phyloP scores from a whole-genome alignment of 2,113 vertebrate species.

The Bubo blakistoni region DNA sequence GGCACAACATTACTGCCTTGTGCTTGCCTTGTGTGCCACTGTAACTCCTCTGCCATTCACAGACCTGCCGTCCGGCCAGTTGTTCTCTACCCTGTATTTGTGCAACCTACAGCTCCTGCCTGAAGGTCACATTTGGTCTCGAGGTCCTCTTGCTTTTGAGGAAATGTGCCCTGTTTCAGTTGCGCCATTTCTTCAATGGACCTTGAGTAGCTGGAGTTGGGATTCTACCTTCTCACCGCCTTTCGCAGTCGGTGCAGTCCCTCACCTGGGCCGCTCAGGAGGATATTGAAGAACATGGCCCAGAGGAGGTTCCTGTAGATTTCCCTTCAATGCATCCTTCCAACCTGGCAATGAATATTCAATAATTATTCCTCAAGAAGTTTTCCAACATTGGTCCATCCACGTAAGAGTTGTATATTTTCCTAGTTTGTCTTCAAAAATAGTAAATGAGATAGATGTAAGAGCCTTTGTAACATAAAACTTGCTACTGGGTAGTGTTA shows the following conservation, averaged over 20 bases:
- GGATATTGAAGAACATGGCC: not conserved
- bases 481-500: not conserved
- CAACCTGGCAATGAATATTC: not conserved
- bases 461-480: not conserved
- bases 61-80: not conserved
- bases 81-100: not conserved
- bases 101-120: not conserved
- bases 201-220: not conserved
- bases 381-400: not conserved
- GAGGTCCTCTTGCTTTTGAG: not conserved
- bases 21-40: not conserved
- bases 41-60: not conserved
- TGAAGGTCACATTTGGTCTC: not conserved
- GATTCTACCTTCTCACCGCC: not conserved
- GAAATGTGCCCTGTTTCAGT: not conserved
- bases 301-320: not conserved
- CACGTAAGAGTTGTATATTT: not conserved
- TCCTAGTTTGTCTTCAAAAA: not conserved
- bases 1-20: not conserved
- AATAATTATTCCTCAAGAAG: not conserved
- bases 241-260: fast-evolving
- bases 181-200: not conserved
- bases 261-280: not conserved
- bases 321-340: not conserved
- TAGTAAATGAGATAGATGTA: not conserved